Evolutionary conservation across 2,888 invertebrate species (phyloP), one percentile per base, ranked within the genome.

Genomic region (Drosophila quinaria): DNA sequence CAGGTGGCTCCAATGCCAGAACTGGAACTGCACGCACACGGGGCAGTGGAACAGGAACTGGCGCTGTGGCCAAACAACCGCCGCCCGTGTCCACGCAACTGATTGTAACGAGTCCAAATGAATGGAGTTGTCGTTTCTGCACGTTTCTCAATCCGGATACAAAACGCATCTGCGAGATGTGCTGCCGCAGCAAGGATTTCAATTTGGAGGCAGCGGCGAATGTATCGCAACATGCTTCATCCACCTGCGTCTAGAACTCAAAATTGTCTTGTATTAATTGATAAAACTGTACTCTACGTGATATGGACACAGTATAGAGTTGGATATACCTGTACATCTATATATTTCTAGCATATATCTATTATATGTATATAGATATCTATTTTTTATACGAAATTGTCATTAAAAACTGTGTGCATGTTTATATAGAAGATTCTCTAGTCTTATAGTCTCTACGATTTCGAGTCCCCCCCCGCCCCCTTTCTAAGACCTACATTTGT

Each of bases 141-240:
- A 96, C 96, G 11, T 96, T 93, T 90, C 92, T 95, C 15, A 96
- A 96, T 91, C 91, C 93, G 1, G 84, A 92, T 3, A 89, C 92
- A 0, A 93, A 92, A 51, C 94, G 94, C 49, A 94, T 96, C 75
- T 96, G 96, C 90, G 95, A 95, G 77, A 96, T 96, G 94, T 96
- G 96, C 89, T 94, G 94, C 49, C 95, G 95, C 83, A 91, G 92
- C 70, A 91, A 91, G 78, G 93, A 92, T 70, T 92, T 91, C 54
- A 90, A 89, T 68, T 52, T 94, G 93, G 92, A 92, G 68, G 84
- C 90, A 46, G 81, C 91, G n/a, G 66, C 87, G 8, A 78, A 54
- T 50, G 86, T 90, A 4, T 85, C 90, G 52, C 92, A 91, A 63
- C 87, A 89, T 61, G 86, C 90, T 37, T 85, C 84, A 42, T 92